These are phyloP conservation scores for Donacobius atricapilla DNA, from an alignment of 2,113 vertebrate genomes.

Conservation along the genomic window DNA sequence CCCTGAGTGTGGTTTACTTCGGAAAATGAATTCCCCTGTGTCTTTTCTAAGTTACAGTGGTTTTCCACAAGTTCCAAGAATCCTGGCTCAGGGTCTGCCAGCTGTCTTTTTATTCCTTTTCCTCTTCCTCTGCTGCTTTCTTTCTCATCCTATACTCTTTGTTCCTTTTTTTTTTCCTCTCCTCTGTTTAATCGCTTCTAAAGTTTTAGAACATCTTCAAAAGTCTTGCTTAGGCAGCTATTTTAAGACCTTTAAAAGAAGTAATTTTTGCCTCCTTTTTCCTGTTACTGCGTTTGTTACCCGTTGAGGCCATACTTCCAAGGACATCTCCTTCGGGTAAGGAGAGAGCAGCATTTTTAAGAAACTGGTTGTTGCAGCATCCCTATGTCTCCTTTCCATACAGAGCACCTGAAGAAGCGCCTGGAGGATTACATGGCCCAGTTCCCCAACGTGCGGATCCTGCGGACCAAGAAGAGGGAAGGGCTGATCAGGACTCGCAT, in stretches of 20 bases:
- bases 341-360: not conserved
- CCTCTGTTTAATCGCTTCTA: not conserved
- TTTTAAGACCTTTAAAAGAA: not conserved
- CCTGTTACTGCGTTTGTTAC: not conserved
- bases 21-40: not conserved
- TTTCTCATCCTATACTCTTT: not conserved
- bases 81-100: not conserved
- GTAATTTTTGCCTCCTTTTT: not conserved
- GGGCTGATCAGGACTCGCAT: constrained; percentile 93
- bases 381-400: not conserved
- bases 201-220: not conserved
- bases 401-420: constrained; percentile 88
- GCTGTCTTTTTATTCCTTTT: not conserved
- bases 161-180: not conserved
- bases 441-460: constrained; percentile 87
- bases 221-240: not conserved
- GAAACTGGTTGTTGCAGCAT: fast-evolving
- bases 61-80: not conserved
- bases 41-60: not conserved
- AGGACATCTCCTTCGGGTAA: not conserved
- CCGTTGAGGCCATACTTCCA: not conserved
- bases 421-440: constrained; percentile 91
- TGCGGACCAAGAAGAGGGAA: constrained; percentile 91
- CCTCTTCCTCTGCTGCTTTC: not conserved
- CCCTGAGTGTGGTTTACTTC: not conserved